Percentiles rank a stretch among this genome's conserved stretches.
These are phyloP conservation scores for Lophius piscatorius DNA, from an alignment of 2,113 vertebrate genomes.

Conservation along the genomic window DNA sequence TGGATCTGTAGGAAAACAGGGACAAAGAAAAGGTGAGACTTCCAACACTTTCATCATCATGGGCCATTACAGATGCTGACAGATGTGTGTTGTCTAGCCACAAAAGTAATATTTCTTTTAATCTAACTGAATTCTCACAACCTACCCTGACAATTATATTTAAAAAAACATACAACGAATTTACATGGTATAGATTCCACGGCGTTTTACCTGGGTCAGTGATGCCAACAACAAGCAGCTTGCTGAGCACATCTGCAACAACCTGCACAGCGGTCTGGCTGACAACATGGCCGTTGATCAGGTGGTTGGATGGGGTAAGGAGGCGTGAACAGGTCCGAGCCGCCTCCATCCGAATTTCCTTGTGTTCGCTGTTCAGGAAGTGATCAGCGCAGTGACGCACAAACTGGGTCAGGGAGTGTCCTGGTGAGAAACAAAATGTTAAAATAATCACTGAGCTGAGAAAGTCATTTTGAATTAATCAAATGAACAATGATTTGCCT, in stretches of 20 bases:
- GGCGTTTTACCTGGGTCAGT: constrained; percentile 95
- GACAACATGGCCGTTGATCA: constrained; percentile 93
- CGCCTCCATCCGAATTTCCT: constrained; percentile 97
- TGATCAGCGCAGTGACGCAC: constrained; percentile 98
- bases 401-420: constrained; percentile 98
- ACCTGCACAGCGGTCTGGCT: constrained; percentile 98
- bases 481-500: too few relatives aligned
- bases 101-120: neutral
- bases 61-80: neutral
- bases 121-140: neutral
- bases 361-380: constrained; percentile 97
- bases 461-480: neutral
- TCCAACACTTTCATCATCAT: neutral
- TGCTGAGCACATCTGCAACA: constrained; percentile 97
- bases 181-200: too few relatives aligned
- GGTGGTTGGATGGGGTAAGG: constrained; percentile 94
- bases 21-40: neutral
- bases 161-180: too few relatives aligned
- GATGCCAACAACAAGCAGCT: constrained; percentile 96
- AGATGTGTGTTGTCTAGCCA: neutral
- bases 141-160: too few relatives aligned
- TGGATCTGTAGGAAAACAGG: constrained; percentile 83
- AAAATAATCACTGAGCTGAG: neutral
- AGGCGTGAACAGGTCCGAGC: constrained; percentile 95
- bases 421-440: constrained; percentile 66